Percentiles rank a stretch among this genome's conserved stretches.
Conservation (phyloP, 2,113 vertebrate genomes). For the Pseudorasbora parva region DNA sequence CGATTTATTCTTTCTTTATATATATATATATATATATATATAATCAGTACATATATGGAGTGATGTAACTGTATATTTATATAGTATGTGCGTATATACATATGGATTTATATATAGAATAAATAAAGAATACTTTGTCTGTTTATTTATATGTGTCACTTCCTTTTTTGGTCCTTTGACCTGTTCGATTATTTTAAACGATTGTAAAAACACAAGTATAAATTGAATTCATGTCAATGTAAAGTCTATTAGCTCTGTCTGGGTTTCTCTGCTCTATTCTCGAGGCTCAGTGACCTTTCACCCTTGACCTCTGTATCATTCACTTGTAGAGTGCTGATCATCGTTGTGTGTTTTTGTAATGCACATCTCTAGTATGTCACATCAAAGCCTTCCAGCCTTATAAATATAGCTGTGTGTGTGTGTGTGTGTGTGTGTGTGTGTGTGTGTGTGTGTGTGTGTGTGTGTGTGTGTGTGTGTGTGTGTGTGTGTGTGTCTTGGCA, state of each 20-base stretch:
- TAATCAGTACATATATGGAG: too few relatives aligned
- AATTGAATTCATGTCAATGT: neutral
- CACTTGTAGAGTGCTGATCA: neutral
- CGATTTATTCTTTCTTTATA: neutral
- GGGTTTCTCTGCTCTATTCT: neutral
- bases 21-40: neutral
- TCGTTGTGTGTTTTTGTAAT: neutral
- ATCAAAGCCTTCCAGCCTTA: neutral
- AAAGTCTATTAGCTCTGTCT: neutral
- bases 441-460: slow-evolving; percentile 47
- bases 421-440: slow-evolving; percentile 49
- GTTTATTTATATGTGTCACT: too few relatives aligned
- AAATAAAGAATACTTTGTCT: too few relatives aligned
- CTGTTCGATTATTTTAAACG: neutral
- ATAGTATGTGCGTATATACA: too few relatives aligned
- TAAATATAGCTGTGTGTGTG: slow-evolving; percentile 27
- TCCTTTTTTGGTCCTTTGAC: too few relatives aligned
- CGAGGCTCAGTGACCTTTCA: slow-evolving; percentile 12
- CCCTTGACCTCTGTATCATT: slow-evolving; percentile 26
- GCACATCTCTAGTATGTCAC: neutral
- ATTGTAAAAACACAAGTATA: neutral
- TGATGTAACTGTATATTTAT: too few relatives aligned
- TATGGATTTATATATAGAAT: too few relatives aligned
- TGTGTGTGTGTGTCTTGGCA: slow-evolving; percentile 51
- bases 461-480: neutral